Evolutionary conservation across 53 echinoderm and acorn worm genomes (phyloP), one percentile per base, ranked within the genome.

Genomic region (Apostichopus leukothele): DNA sequence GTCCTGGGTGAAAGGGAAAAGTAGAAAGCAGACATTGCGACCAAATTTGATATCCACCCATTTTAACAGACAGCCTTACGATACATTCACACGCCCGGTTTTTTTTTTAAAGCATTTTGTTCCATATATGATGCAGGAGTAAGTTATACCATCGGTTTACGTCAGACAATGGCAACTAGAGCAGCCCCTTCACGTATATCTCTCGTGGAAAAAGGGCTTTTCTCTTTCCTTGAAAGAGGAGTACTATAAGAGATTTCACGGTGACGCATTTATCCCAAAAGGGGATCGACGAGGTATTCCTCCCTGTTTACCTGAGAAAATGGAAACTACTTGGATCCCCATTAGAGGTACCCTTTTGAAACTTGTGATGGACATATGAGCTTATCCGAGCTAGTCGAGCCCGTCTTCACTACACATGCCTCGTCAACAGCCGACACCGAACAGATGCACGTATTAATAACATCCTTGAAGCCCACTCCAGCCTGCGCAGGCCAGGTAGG

Each of bases 401-500:
- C 39, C 39, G 0, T 39, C 39, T 39, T 50, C 53, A 52, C 78
- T 50, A 52, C 51, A 14, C 52, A 78, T n/a, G 53, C 7, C 51
- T 78, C 51, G 10, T 78, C 78, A 78, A 78, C 78, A 78, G 78
- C 78, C 53, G 14, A n/a, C 53, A n/a, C 53, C 27, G 16, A 78
- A 1, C 53, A n/a, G 78, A 16, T 52, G 51, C 27, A 78, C 51
- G 53, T 78, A 78, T 78, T 50, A n/a, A 51, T 78, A 78, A 50
- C 78, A n/a, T 78, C 53, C 78, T 78, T 51, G 51, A 78, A 78
- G 78, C 9, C 78, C 78, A 78, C 78, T 78, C 51, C 51, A 50
- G 7, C 11, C 63, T 63, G 63, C 63, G 26, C 39, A 76, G 51
- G 39, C 27, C 25, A 13, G 4, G 10, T 3, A 78, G 78, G 78